Evolutionary conservation across 2,797 vertebrate species (phyloP).

Genomic region (Aratinga solstitialis): DNA sequence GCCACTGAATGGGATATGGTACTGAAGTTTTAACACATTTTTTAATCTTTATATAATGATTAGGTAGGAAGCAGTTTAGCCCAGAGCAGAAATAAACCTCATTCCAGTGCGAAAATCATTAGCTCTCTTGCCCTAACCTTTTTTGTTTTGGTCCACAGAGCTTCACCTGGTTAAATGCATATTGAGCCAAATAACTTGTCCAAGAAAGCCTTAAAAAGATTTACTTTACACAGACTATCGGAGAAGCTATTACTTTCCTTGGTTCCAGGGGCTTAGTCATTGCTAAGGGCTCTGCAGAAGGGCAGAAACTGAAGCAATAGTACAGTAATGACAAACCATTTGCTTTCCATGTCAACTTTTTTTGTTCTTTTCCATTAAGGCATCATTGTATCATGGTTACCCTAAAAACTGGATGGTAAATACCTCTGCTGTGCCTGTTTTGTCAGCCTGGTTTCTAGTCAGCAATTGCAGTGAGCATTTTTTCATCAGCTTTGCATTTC

Average conservation of each 20-base stretch:
- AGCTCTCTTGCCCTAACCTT: neutral
- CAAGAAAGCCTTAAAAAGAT: neutral
- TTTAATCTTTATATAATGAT: fast-evolving
- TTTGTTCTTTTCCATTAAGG: neutral
- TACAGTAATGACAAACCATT: neutral
- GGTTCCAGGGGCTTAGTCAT: neutral
- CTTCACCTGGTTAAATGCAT: neutral
- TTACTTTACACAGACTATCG: neutral
- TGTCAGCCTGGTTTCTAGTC: neutral
- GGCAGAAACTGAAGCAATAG: neutral
- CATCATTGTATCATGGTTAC: neutral
- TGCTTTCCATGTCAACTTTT: neutral
- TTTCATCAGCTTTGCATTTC: neutral
- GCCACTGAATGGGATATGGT: neutral
- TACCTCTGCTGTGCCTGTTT: neutral
- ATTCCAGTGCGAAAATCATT: neutral
- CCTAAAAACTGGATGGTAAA: neutral
- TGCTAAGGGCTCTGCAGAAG: neutral
- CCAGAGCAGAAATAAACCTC: neutral
- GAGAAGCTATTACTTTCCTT: neutral
- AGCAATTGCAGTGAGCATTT: neutral
- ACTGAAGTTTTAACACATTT: neutral
- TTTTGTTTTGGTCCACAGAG: neutral
- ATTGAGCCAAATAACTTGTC: neutral
- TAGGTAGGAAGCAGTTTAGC: neutral